Conservation (phyloP, 2,113 vertebrate genomes). For the Platichthys stellatus region DNA sequence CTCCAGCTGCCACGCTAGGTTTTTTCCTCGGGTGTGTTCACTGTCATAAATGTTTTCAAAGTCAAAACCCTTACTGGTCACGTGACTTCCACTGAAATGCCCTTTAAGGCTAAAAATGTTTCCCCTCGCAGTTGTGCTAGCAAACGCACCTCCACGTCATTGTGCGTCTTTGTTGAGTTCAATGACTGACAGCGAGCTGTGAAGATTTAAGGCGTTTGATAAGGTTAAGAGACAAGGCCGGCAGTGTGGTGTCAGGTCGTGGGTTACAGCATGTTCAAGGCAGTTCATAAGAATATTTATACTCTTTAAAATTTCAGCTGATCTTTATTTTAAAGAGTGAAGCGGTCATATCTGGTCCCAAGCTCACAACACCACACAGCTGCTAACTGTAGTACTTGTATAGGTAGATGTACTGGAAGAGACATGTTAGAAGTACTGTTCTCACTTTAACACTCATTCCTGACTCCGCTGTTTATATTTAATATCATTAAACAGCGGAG, state of each 20-base stretch:
- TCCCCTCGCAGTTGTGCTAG: conserved; percentile 15
- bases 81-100: background rate
- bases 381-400: background rate
- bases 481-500: no score
- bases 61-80: background rate
- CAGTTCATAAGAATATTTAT: conserved; percentile 36
- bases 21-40: conserved; percentile 32
- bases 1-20: conserved; percentile 38
- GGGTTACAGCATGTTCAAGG: conserved; percentile 46
- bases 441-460: conserved; percentile 4
- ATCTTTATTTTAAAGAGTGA: conserved; percentile 20
- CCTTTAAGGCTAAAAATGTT: background rate
- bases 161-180: conserved; percentile 50
- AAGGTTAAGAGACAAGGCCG: conserved; percentile 32
- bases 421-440: background rate
- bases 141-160: conserved; percentile 17
- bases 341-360: conserved; percentile 23
- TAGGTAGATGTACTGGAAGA: background rate
- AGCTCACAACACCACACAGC: conserved; percentile 19
- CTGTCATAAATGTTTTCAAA: conserved; percentile 9
- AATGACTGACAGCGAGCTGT: conserved; percentile 39
- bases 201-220: conserved; percentile 65
- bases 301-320: conserved; percentile 13
- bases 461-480: background rate
- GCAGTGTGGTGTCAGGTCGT: background rate